Percentiles rank a stretch among this genome's conserved stretches.
These are phyloP conservation scores for Griposia aprilina DNA, from an alignment of 2,888 invertebrate species.

Conservation along the genomic window DNA sequence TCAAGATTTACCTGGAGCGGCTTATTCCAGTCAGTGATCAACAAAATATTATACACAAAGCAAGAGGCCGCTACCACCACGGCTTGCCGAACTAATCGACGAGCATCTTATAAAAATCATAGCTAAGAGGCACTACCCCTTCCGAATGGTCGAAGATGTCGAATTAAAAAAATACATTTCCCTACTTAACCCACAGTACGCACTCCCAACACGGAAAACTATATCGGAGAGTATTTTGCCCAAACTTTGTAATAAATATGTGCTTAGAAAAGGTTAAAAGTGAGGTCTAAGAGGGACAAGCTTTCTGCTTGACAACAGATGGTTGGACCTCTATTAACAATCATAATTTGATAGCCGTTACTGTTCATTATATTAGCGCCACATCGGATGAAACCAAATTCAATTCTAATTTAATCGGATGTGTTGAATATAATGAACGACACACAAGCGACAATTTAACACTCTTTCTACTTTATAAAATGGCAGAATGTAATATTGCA, in stretches of 20 bases:
- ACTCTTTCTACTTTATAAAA: slow-evolving; percentile 12
- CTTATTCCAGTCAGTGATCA: slow-evolving; percentile 14
- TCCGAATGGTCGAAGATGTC: slow-evolving; percentile 51
- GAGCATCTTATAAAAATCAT: slow-evolving; percentile 55
- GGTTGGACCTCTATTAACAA: slow-evolving; percentile 29
- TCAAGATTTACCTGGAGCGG: slow-evolving; percentile 5
- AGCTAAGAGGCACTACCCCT: slow-evolving; percentile 58
- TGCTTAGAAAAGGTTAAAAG: slow-evolving; percentile 13
- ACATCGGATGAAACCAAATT: slow-evolving; percentile 14
- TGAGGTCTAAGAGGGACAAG: slow-evolving; percentile 23
- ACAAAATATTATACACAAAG: slow-evolving; percentile 6
- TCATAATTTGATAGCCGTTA: slow-evolving; percentile 17
- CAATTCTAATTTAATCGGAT: slow-evolving; percentile 22
- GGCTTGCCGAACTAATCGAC: slow-evolving; percentile 33
- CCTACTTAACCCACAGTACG: slow-evolving; percentile 55
- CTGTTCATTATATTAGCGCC: slow-evolving; percentile 16
- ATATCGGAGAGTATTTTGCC: slow-evolving; percentile 60
- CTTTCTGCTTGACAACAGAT: slow-evolving; percentile 22
- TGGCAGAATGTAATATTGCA: slow-evolving; percentile 27
- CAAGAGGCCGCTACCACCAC: slow-evolving; percentile 15
- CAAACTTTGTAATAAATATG: slow-evolving; percentile 41
- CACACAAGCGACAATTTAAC: slow-evolving; percentile 15
- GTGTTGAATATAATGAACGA: slow-evolving; percentile 25
- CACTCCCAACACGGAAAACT: slow-evolving; percentile 60
- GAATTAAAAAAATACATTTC: slow-evolving; percentile 58